Evolutionary conservation across 2,797 vertebrate species (phyloP), one percentile per base, ranked within the genome.

Genomic region (Gambelia wislizenii): DNA sequence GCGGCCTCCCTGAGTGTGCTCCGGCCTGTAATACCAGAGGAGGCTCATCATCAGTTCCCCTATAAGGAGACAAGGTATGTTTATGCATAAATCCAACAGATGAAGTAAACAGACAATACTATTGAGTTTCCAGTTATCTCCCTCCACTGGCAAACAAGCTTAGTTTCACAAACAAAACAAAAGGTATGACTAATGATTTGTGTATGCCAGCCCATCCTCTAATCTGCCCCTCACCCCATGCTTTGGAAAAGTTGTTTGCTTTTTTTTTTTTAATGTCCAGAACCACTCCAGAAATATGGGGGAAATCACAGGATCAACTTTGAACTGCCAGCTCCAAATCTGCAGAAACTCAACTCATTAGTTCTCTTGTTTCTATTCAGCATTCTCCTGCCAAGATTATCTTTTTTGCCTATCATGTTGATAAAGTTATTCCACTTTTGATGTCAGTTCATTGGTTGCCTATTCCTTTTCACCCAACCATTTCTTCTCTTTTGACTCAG

Each of bases 1-100:
- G 93, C 97, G 98, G 91, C 99, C 98, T 91, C 98, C 99, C 96
- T 99, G 99, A 93, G 99, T 99, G 98, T 99, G 99, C 97, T 99
- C 99, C 83, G 99, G 99, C 94, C 99, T 98, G 97, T 99, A 99
- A 97, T 99, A 99, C 99, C 99, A 99, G 97, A 99, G 98, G 95
- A 99, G 98, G 96, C 99, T 99, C 99, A 99, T 99, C 98, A 99
- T 99, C 97, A 99, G 97, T 96, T 99, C 99, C 94, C 99, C 99
- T 99, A 95, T 81, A 91, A 92, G 83, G 79, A 81, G 33, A 91
- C 0, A 20, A 42, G 89, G 56, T 1, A 75, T 0, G 0, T 92
- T 93, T 88, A 49, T 42, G 30, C 4, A 59, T 42, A 44, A 44
- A 5, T 69, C 75, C 22, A 49, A 49, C 10, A n/a, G 59, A 75